Conservation (phyloP, 2,797 vertebrate species). For the Basileuterus tristriatus region DNA sequence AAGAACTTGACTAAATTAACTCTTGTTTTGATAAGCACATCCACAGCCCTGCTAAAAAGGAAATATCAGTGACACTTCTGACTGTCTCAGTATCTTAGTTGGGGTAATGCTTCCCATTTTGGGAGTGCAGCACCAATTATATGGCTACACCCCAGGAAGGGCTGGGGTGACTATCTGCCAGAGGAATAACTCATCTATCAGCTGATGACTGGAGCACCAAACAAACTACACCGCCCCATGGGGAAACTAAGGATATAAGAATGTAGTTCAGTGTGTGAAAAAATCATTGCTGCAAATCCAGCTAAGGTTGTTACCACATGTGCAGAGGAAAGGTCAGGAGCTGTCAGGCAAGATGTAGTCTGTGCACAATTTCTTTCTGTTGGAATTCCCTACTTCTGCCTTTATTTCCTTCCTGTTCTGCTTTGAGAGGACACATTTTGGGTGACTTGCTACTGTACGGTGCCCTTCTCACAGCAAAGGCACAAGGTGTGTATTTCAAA, state of each 20-base stretch:
- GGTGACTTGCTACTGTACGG: not conserved
- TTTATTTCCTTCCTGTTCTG: not conserved
- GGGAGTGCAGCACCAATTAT: not conserved
- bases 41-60: not conserved
- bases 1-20: not conserved
- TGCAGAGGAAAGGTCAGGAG: not conserved
- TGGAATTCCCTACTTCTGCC: not conserved
- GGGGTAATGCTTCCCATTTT: not conserved
- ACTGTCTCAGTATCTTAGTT: not conserved
- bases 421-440: not conserved
- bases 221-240: not conserved
- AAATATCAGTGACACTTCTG: not conserved
- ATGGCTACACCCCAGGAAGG: not conserved
- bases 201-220: not conserved
- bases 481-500: not conserved
- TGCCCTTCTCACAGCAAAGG: not conserved
- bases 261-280: not conserved
- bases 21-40: not conserved
- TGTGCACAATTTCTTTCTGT: fast-evolving
- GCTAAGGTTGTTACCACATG: not conserved
- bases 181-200: not conserved
- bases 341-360: not conserved
- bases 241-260: not conserved
- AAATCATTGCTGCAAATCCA: not conserved
- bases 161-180: not conserved